Evolutionary conservation across 92 coral and sea anemone genomes (phyloP), one percentile per base, ranked within the genome.

Genomic region (Palythoa grandiflora): DNA sequence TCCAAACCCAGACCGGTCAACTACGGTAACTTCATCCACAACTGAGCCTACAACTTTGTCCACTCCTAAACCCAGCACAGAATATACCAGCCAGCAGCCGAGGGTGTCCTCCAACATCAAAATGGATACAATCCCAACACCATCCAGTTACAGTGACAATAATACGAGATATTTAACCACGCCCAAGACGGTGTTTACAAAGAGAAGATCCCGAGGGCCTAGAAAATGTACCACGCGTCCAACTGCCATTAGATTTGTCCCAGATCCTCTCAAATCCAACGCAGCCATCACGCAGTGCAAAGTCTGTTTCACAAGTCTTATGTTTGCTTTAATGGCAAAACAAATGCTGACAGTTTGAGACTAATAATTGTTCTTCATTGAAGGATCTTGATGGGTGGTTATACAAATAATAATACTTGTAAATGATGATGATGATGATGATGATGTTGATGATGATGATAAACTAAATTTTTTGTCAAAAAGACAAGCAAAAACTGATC

Each of bases 221-320:
- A 51, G 38, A 21, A 76, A 76, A 52, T 76, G 80, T 9, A 76
- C 80, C 2, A 76, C 80, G 51, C 61, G 80, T 53, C 44, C 80
- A 13, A 51, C 80, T 6, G 65, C 37, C 6, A 76, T 76, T 12
- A 39, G 51, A 14, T 76, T 76, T 13, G 50, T 19, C 4, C 80
- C 80, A 0, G 80, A 76, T 76, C 55, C 40, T 52, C 80, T 76
- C 28, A 44, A 35, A 12, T 21, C 1, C 17, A 76, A 3, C 15
- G 39, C 61, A 4, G 37, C 63, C 14, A 3, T 50, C 13, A 35
- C 19, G 38, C 40, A 48, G 39, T 53, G 38, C 38, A 16, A 35
- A 76, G 21, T 28, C 14, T 21, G 63, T 50, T 76, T 51, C 20
- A 52, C 19, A 51, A 53, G 60, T 20, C 2, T 76, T 76, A 1